Conservation (phyloP, 2,888 invertebrate species). For the Prosapia bicincta region DNA sequence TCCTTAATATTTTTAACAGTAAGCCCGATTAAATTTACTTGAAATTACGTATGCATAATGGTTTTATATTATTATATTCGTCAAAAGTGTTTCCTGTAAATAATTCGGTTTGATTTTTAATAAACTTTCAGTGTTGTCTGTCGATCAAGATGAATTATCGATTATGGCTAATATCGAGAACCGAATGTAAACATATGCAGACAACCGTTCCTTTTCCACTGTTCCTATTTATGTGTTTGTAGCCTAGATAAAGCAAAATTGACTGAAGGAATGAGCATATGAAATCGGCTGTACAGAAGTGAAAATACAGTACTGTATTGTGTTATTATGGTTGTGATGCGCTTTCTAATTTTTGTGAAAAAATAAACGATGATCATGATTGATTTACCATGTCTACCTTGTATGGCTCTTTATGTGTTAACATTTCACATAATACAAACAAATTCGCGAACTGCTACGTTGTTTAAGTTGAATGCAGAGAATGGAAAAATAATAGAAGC, state of each 20-base stretch:
- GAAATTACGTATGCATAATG: too few relatives aligned
- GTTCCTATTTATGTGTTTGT: not conserved
- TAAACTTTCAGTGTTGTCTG: too few relatives aligned
- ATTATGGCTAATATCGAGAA: not conserved
- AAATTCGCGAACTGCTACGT: slow-evolving; percentile 76
- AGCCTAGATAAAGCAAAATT: not conserved
- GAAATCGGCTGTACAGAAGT: not conserved
- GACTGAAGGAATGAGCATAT: not conserved
- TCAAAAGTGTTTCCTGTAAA: too few relatives aligned
- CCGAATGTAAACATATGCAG: not conserved
- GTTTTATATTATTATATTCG: too few relatives aligned
- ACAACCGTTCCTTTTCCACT: not conserved
- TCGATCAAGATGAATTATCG: too few relatives aligned
- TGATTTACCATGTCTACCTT: slow-evolving; percentile 56
- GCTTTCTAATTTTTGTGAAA: not conserved
- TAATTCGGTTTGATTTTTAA: too few relatives aligned
- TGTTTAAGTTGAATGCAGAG: slow-evolving; percentile 78
- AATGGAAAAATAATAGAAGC: slow-evolving; percentile 71
- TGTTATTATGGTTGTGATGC: not conserved
- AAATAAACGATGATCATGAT: slow-evolving; percentile 45
- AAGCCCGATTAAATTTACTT: too few relatives aligned
- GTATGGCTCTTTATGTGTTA: slow-evolving; percentile 66
- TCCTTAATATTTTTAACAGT: too few relatives aligned
- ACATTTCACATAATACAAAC: slow-evolving; percentile 68
- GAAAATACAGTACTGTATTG: too few relatives aligned